Evolutionary conservation across 2,888 invertebrate species (phyloP), one percentile per base, ranked within the genome.

Genomic region (Apotomis betuletana): DNA sequence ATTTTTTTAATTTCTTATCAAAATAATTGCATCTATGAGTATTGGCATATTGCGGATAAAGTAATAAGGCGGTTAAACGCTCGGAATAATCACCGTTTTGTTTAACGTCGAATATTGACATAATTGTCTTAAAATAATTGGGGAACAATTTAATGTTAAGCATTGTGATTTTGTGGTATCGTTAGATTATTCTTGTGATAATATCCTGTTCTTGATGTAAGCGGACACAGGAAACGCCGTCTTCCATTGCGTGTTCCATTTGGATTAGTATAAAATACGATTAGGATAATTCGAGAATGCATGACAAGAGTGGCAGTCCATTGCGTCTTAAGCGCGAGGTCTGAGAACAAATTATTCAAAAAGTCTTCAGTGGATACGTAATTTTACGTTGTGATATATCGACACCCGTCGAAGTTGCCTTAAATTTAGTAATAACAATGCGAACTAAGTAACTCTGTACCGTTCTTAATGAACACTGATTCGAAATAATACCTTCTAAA

Each of bases 141-240:
- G 92, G 91, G 92, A 92, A 91, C 91, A 92, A 92, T 89, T 90
- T 91, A 90, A 85, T 87, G 80, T 83, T 92, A 93, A 91, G 91
- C 75, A 88, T 87, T 88, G 92, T 92, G 92, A 91, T 93, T 91
- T 91, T 85, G 87, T 85, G 87, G 86, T 90, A 88, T 90, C 87
- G 85, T 89, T 88, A 89, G 84, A 85, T 86, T 87, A 86, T 84
- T 88, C 83, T 91, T 91, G 92, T 92, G 92, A 92, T 92, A 92
- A 89, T 84, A 85, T 81, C 87, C 85, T 86, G 83, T 89, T 84
- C 82, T 83, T 82, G 75, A 79, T 80, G 76, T 87, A 83, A 83
- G 82, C 85, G 81, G 87, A 80, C 81, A 86, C 79, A 76, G 86
- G 84, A 84, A 87, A 90, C 88, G 89, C 85, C 79, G 91, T 92